Base-by-base conservation (phyloP, 2,888 invertebrate genomes). In the Catocala fraxini region DNA sequence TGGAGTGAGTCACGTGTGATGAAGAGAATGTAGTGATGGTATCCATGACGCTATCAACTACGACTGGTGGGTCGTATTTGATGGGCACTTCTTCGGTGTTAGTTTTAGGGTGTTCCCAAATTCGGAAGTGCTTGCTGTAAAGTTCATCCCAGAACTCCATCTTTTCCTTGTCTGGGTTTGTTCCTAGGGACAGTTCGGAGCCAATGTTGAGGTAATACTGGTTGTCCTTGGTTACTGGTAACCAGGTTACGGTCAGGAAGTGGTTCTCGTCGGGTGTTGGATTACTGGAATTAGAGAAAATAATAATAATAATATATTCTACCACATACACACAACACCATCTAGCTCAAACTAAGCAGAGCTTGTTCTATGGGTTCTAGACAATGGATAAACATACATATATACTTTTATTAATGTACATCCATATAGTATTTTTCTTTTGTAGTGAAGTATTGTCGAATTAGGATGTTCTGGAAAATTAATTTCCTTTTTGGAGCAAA, bases 241-340 rank as follows among this genome's bases (percentile, higher is more conserved):
- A 76, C 94, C 94, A 94, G 11, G 88, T 89, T 0, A 92, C 86
- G 0, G 88, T 88, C 4, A 94, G 70, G 77, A 86, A 89, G 66
- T 90, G 87, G 79, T 89, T 92, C 33, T 91, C 88, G 0, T 93
- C 93, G 0, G 93, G 93, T 0, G 94, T 94, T 1, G 94, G 94
- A 74, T 94, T 94, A 5, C 92, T 93, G 88, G 4, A 85, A 86
- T 5, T 13, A 6, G 25, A 58, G 11, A 57, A 13, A 33, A 25
- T 25, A 39, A n/a, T n/a, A n/a, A n/a, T n/a, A n/a, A n/a, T n/a
- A n/a, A n/a, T n/a, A n/a, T n/a, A n/a, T n/a, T n/a, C n/a, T n/a
- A n/a, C n/a, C n/a, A n/a, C n/a, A n/a, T n/a, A n/a, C n/a, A n/a
- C n/a, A n/a, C n/a, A n/a, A n/a, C n/a, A n/a, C n/a, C n/a, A n/a